Evolutionary conservation across 2,113 vertebrate species (phyloP).

Genomic region (Amia ocellicauda): DNA sequence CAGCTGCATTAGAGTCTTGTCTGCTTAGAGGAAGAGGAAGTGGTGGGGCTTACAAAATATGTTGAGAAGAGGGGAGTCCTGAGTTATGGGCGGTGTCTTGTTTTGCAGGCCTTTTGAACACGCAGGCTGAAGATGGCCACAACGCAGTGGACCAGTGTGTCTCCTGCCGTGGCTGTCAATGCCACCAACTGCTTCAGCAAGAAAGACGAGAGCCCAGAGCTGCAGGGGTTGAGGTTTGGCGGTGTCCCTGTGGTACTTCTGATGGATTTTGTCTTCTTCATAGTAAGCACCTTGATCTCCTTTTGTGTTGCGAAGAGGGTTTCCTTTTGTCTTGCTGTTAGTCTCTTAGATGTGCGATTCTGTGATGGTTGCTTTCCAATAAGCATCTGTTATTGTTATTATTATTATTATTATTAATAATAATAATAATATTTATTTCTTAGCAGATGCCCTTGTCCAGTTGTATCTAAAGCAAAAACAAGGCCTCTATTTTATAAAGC

Average conservation of each 20-base stretch:
- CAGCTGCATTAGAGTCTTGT: no score
- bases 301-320: not conserved
- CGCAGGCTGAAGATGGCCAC: no score
- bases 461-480: no score
- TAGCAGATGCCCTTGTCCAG: no score
- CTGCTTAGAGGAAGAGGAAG: no score
- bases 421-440: not conserved
- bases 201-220: slow-evolving; percentile 70
- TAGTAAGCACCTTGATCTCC: slow-evolving; percentile 57
- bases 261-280: slow-evolving; percentile 78
- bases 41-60: no score
- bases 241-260: slow-evolving; percentile 84
- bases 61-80: no score
- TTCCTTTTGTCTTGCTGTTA: not conserved
- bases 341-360: not conserved
- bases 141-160: no score
- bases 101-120: no score
- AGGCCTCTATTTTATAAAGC: no score
- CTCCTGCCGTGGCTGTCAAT: slow-evolving; percentile 37
- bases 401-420: not conserved
- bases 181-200: slow-evolving; percentile 73
- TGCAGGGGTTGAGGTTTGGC: slow-evolving; percentile 79
- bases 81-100: no score
- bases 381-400: not conserved
- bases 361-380: not conserved